Base-by-base conservation (phyloP, 2,797 vertebrate genomes). In the Sebastes hubbsi region DNA sequence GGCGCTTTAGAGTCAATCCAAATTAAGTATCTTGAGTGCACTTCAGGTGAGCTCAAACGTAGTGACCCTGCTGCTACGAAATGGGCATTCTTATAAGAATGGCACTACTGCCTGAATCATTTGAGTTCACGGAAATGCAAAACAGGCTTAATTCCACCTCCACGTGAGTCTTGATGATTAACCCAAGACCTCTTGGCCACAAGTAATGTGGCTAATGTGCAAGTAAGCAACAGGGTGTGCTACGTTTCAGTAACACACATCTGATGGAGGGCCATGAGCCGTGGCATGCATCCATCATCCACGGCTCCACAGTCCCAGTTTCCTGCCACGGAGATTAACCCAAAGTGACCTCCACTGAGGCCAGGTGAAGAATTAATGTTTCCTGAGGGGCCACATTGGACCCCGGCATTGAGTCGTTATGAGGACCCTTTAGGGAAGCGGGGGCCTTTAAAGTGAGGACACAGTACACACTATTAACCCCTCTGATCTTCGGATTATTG, bases 391-490 rank as follows among this genome's bases (percentile, higher is more conserved):
- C 81, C 78, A 78, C 73, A 52, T 20, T 3, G 16, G 79, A 71
- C 25, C 16, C 36, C 30, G 66, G 29, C 66, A 27, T 54, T 56
- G 29, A 72, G 56, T 75, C 13, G 55, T 83, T 77, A 75, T 36
- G 46, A 86, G 68, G 77, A 81, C 66, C 72, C 79, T 71, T 87
- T 32, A 22, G 72, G 83, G 70, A 80, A 82, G 68, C 10, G 46
- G 55, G 60, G 54, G 58, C 16, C 61, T 69, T 74, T 42, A 12
- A 67, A 81, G 81, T 81, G 80, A 87, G 24, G 71, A 80, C 86
- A 84, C 22, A 49, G 88, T 76, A 87, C 82, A 93, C 87, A 92
- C 90, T 67, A 93, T 94, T 95, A 95, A 94, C 93, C 92, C 77
- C 80, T 60, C 67, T 83, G 82, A 83, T 91, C 91, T 73, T 54